Evolutionary conservation across 2,888 invertebrate species (phyloP).

Genomic region (Cylindroiulus punctatus): DNA sequence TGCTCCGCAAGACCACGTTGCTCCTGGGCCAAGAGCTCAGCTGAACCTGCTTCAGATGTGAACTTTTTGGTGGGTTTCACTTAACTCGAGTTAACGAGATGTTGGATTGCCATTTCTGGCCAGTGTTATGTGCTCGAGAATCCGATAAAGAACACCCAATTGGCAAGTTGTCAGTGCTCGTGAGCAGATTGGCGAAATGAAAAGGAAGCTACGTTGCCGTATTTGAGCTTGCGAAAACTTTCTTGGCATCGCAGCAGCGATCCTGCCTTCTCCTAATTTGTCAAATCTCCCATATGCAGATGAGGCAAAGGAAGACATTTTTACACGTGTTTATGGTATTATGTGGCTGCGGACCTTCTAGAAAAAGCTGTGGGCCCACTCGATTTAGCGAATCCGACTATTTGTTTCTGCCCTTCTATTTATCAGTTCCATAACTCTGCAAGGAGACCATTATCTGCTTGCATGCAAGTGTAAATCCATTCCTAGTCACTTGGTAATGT

Average conservation of each 20-base stretch:
- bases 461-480: slow-evolving; percentile 50
- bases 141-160: slow-evolving; percentile 3
- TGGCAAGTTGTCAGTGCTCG: background rate
- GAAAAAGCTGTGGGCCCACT: slow-evolving; percentile 39
- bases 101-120: slow-evolving; percentile 1
- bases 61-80: slow-evolving; percentile 18
- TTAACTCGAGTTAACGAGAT: slow-evolving; percentile 1
- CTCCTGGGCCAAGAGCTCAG: background rate
- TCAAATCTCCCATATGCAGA: slow-evolving; percentile 45
- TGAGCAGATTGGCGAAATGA: background rate
- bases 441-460: slow-evolving; percentile 2
- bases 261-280: slow-evolving; percentile 45
- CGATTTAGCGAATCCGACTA: slow-evolving; percentile 34
- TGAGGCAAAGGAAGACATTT: slow-evolving; percentile 36
- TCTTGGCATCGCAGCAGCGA: slow-evolving; percentile 30
- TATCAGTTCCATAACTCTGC: slow-evolving; percentile 31
- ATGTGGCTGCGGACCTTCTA: slow-evolving; percentile 40
- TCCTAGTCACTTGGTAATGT: slow-evolving; percentile 53
- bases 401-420: slow-evolving; percentile 26
- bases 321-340: slow-evolving; percentile 47
- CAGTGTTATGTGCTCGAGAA: slow-evolving; percentile 6
- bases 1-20: background rate
- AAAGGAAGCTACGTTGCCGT: slow-evolving; percentile 45
- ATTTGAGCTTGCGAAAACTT: slow-evolving; percentile 25
- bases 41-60: background rate